These are phyloP conservation scores for Proteles cristata DNA, from an alignment of 2,113 vertebrate species.

Conservation along the genomic window DNA sequence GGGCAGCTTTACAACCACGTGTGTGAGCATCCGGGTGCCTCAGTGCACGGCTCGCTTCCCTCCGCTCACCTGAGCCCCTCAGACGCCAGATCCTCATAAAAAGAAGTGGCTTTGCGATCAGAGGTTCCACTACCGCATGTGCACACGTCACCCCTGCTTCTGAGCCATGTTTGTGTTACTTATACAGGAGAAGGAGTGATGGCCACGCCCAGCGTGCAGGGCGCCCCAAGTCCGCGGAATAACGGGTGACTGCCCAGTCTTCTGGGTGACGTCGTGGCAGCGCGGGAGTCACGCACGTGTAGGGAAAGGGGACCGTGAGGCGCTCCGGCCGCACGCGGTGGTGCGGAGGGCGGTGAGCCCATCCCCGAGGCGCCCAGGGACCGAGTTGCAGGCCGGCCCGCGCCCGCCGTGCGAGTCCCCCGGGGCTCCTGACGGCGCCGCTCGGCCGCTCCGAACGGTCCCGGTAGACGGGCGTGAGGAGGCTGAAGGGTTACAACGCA, in stretches of 20 bases:
- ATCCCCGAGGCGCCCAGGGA: too few species aligned
- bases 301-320: too few species aligned
- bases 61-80: neutral
- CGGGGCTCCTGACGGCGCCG: too few species aligned
- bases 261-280: neutral
- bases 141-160: neutral
- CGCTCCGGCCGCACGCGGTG: too few species aligned
- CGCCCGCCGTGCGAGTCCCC: too few species aligned
- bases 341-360: too few species aligned
- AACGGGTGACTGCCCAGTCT: neutral
- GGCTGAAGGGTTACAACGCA: neutral
- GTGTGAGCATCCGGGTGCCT: too few species aligned
- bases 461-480: neutral
- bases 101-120: neutral
- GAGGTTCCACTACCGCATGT: neutral
- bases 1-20: neutral
- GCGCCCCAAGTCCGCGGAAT: neutral
- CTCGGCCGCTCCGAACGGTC: neutral
- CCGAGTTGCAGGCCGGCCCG: too few species aligned
- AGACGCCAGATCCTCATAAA: neutral
- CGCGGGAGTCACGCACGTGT: too few species aligned
- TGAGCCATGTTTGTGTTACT: neutral
- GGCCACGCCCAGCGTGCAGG: neutral
- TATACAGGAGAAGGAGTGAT: neutral
- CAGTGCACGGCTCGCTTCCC: too few species aligned